phyloP scores from a whole-genome alignment of 2,888 invertebrate species.

The Ophonus ardosiacus region DNA sequence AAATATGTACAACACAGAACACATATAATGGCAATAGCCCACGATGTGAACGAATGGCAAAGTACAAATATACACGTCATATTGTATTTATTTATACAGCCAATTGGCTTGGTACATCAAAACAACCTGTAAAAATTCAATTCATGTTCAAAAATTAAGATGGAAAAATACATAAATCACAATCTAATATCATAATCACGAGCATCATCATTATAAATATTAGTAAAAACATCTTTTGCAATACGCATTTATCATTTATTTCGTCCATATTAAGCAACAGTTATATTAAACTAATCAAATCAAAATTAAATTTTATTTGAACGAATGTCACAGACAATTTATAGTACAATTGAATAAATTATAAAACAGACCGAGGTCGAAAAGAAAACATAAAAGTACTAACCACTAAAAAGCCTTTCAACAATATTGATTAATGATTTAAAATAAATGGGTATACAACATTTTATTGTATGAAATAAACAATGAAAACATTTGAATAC shows the following conservation, averaged over 20 bases:
- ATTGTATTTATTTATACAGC: neutral
- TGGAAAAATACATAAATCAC: neutral
- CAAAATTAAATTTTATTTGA: neutral
- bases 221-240: neutral
- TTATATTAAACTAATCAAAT: no score
- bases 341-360: neutral
- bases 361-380: slow-evolving; percentile 14
- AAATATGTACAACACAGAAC: neutral
- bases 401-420: neutral
- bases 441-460: neutral
- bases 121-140: slow-evolving; percentile 39
- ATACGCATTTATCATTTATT: neutral
- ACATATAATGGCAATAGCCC: slow-evolving; percentile 19
- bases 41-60: slow-evolving; percentile 13
- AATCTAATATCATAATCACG: neutral
- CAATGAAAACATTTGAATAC: slow-evolving; percentile 2
- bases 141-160: neutral
- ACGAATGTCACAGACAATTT: neutral
- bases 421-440: neutral
- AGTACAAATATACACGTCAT: slow-evolving; percentile 30
- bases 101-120: slow-evolving; percentile 4
- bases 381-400: slow-evolving; percentile 3
- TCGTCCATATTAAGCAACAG: neutral
- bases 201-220: neutral
- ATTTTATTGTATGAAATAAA: slow-evolving; percentile 17